phyloP scores from a whole-genome alignment of 2,888 invertebrate species.

The Deilephila elpenor region DNA sequence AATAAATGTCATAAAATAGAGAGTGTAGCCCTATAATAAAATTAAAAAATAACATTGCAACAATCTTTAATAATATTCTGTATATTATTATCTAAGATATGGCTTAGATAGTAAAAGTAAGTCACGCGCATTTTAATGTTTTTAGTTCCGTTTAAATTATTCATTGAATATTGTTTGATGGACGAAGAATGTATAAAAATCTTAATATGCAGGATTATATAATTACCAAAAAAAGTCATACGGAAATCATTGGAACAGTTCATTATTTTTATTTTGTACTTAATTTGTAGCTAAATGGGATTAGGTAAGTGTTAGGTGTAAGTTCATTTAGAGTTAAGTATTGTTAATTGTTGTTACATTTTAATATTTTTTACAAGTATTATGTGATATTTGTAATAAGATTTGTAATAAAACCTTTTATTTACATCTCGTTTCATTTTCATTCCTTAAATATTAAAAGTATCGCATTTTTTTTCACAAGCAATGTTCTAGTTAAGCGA shows the following conservation, averaged over 20 bases:
- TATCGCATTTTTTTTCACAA: too few relatives aligned
- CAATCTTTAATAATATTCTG: neutral
- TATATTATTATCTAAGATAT: neutral
- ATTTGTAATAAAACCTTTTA: neutral
- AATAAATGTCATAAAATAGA: neutral
- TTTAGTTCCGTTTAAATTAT: neutral
- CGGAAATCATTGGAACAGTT: neutral
- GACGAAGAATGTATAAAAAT: neutral
- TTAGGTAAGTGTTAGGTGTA: neutral
- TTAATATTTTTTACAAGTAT: neutral
- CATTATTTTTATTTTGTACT: neutral
- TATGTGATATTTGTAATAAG: constrained; percentile 31
- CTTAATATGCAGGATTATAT: too few relatives aligned
- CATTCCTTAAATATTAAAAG: too few relatives aligned
- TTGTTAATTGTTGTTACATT: constrained; percentile 6
- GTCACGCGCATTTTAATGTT: neutral
- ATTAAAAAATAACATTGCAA: too few relatives aligned
- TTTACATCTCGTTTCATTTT: neutral
- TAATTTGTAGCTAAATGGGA: neutral
- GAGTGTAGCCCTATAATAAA: too few relatives aligned
- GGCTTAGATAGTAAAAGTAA: neutral
- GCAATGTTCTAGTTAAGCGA: too few relatives aligned
- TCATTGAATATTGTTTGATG: neutral
- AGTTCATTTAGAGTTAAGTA: neutral
- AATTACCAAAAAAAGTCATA: neutral